Evolutionary conservation across 2,113 vertebrate genomes (phyloP).

Genomic region (Cololabis saira): DNA sequence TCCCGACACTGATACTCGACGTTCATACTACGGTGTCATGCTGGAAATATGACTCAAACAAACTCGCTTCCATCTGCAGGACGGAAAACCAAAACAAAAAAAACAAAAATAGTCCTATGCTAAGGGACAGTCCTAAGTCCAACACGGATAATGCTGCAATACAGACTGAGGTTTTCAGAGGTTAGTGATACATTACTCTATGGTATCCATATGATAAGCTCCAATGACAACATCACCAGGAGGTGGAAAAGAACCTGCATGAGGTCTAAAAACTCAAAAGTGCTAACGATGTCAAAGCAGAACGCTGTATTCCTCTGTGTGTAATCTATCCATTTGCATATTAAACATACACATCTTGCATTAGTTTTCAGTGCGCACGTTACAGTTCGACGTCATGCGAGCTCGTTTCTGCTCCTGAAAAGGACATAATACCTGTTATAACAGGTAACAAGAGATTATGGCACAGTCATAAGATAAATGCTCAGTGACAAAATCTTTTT

Average conservation of each 20-base stretch:
- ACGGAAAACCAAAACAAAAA: slow-evolving; percentile 42
- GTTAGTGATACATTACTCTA: slow-evolving; percentile 67
- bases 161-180: slow-evolving; percentile 70
- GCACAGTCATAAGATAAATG: slow-evolving; percentile 81
- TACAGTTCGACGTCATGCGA: slow-evolving; percentile 22
- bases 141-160: slow-evolving; percentile 63
- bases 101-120: slow-evolving; percentile 64
- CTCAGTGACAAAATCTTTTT: slow-evolving; percentile 77
- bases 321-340: slow-evolving; percentile 2
- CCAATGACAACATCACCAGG: slow-evolving; percentile 53
- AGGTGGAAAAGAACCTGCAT: slow-evolving; percentile 47
- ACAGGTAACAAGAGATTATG: slow-evolving; percentile 80
- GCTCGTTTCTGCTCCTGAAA: slow-evolving; percentile 53
- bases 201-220: slow-evolving; percentile 59
- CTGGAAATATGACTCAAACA: slow-evolving; percentile 67
- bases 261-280: slow-evolving; percentile 35
- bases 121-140: slow-evolving; percentile 70
- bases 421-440: slow-evolving; percentile 77
- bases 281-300: slow-evolving; percentile 31
- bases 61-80: slow-evolving; percentile 45
- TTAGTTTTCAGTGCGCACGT: slow-evolving; percentile 16
- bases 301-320: background rate
- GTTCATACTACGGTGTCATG: slow-evolving; percentile 65
- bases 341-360: background rate
- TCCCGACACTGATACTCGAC: slow-evolving; percentile 57